These are phyloP conservation scores for Molossus molossus DNA, from an alignment of 2,797 vertebrate genomes.

Conservation along the genomic window DNA sequence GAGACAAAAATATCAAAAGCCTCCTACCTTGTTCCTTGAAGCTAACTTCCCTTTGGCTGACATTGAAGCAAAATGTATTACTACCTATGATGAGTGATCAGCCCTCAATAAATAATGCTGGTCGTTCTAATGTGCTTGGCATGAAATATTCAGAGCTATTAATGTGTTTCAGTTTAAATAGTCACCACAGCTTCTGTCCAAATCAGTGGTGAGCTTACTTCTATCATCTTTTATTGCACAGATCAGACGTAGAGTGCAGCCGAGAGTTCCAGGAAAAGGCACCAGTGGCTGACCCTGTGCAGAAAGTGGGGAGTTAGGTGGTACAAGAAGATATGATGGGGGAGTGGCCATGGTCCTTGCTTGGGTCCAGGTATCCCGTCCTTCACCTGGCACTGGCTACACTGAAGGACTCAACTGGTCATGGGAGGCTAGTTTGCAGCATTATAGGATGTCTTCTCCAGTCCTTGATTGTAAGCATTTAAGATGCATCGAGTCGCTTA, in stretches of 20 bases:
- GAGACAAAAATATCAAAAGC: slow-evolving; percentile 66
- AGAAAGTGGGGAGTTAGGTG: background rate
- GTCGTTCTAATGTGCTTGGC: slow-evolving; percentile 85
- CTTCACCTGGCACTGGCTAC: background rate
- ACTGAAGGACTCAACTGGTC: background rate
- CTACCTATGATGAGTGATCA: slow-evolving; percentile 73
- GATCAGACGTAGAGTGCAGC: background rate
- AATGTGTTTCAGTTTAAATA: slow-evolving; percentile 86
- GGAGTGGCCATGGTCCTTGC: background rate
- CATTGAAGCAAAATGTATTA: slow-evolving; percentile 78
- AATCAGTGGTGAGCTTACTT: slow-evolving; percentile 71
- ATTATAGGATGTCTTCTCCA: background rate
- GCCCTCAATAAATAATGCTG: slow-evolving; percentile 85
- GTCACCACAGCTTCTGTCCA: slow-evolving; percentile 82
- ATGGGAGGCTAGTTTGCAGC: background rate
- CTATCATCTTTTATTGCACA: slow-evolving; percentile 19
- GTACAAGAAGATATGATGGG: background rate
- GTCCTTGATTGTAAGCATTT: background rate
- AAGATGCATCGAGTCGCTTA: background rate
- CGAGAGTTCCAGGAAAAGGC: slow-evolving; percentile 61
- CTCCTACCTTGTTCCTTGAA: slow-evolving; percentile 77
- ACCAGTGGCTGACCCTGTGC: background rate
- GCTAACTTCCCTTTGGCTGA: slow-evolving; percentile 74
- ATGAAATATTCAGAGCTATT: slow-evolving; percentile 88
- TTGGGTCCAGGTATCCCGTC: background rate